A percentile compares a stretch with the other conserved stretches of the same genome.
phyloP scores from a whole-genome alignment of 2,888 invertebrate species.

The Ditula angustiorana region DNA sequence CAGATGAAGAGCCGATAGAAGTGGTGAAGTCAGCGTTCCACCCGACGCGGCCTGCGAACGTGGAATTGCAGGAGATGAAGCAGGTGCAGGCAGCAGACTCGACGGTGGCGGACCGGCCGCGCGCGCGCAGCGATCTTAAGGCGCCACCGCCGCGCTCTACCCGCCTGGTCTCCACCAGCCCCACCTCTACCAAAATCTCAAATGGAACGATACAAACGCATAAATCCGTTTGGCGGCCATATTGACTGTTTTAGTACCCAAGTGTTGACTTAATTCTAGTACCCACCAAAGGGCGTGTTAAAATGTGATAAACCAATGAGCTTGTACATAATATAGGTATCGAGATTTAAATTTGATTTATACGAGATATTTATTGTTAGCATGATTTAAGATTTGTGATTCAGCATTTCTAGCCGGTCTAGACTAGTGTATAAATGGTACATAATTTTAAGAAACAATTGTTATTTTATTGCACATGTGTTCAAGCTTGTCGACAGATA shows the following conservation, averaged over 20 bases:
- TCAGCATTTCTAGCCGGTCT: constrained; percentile 53
- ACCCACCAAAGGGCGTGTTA: constrained; percentile 60
- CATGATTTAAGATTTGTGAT: constrained; percentile 51
- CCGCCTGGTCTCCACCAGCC: constrained; percentile 72
- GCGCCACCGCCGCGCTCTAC: constrained; percentile 85
- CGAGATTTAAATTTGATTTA: constrained; percentile 62
- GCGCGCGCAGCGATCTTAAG: constrained; percentile 84
- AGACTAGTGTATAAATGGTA: constrained; percentile 49
- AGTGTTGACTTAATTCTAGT: constrained; percentile 52
- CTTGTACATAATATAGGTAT: constrained; percentile 79
- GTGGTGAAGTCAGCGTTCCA: constrained; percentile 91
- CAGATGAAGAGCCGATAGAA: constrained; percentile 90
- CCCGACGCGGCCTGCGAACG: constrained; percentile 87
- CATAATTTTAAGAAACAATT: constrained; percentile 47
- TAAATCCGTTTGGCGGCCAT: constrained; percentile 91
- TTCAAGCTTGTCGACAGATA: constrained; percentile 70
- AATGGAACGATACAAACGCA: constrained; percentile 83
- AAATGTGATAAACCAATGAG: constrained; percentile 84
- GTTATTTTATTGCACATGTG: constrained; percentile 75
- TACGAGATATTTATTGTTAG: constrained; percentile 75
- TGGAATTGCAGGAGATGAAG: constrained; percentile 83
- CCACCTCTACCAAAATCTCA: constrained; percentile 86
- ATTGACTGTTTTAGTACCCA: constrained; percentile 78
- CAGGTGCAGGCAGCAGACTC: constrained; percentile 86
- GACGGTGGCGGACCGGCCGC: constrained; percentile 82